Evolutionary conservation across 2,888 invertebrate genomes (phyloP).

Genomic region (Bursaphelenchus okinawaensis): DNA sequence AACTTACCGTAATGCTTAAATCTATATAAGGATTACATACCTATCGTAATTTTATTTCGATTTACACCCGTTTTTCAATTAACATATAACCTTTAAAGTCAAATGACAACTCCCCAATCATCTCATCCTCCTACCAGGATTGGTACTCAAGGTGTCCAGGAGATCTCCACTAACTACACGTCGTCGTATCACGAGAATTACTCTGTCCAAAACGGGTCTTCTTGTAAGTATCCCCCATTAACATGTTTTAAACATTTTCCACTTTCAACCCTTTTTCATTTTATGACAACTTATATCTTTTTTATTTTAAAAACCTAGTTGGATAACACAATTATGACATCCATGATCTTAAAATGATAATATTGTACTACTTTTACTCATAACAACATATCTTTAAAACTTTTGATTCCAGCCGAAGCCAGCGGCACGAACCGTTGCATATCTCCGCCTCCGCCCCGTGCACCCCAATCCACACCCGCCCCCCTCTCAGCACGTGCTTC

Average conservation of each 20-base stretch:
- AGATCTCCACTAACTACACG: conserved; percentile 19
- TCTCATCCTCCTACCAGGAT: conserved; percentile 12
- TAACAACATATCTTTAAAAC: too few species aligned
- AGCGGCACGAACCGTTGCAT: conserved; percentile 15
- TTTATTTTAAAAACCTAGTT: too few species aligned
- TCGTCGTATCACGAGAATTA: not conserved
- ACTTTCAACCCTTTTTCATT: too few species aligned
- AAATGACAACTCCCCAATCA: conserved; percentile 18
- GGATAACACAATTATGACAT: too few species aligned
- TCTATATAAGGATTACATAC: too few species aligned
- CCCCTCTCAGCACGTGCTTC: not conserved
- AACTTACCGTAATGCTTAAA: too few species aligned
- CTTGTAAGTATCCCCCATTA: conserved; percentile 6
- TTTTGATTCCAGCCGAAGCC: conserved; percentile 16
- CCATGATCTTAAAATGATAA: too few species aligned
- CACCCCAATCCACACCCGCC: not conserved
- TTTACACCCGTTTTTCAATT: not conserved
- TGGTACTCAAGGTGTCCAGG: conserved; percentile 1
- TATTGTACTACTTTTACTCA: too few species aligned
- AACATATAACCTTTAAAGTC: conserved; percentile 13
- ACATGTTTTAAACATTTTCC: too few species aligned
- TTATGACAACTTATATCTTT: too few species aligned
- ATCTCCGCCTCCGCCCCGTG: conserved; percentile 10
- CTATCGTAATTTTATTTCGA: not conserved
- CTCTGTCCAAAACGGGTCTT: conserved; percentile 7